These are phyloP conservation scores for Phyllostomus hastatus DNA, from an alignment of 2,113 vertebrate genomes.

Conservation along the genomic window DNA sequence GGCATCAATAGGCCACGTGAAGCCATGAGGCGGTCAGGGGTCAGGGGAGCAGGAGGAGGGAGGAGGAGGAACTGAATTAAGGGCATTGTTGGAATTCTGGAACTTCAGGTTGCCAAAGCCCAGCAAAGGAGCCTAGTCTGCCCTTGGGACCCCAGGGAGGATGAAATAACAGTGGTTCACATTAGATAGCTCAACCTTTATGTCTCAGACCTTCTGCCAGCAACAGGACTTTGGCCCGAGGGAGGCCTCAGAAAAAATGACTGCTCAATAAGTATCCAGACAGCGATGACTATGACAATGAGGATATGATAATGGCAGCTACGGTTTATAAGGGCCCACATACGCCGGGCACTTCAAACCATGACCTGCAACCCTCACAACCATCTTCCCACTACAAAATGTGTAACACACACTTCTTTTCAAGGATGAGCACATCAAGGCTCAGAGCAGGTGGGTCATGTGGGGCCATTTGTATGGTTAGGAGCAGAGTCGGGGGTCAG, in stretches of 20 bases:
- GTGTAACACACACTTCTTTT: background rate
- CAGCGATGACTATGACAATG: fast-evolving
- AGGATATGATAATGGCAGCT: background rate
- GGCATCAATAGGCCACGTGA: fast-evolving
- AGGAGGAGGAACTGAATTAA: background rate
- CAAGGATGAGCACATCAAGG: background rate
- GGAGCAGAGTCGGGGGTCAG: background rate
- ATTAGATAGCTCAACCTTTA: background rate
- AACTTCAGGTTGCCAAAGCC: background rate
- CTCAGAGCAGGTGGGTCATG: fast-evolving
- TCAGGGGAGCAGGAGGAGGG: too few relatives aligned
- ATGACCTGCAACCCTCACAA: fast-evolving
- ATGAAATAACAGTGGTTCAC: background rate
- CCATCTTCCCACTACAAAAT: background rate
- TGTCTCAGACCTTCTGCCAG: background rate
- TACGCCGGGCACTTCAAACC: fast-evolving
- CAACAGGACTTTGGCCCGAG: background rate
- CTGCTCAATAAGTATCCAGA: background rate
- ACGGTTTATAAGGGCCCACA: fast-evolving
- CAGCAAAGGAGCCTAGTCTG: background rate
- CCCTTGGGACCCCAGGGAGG: background rate
- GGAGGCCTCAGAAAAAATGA: background rate
- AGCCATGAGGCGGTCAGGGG: fast-evolving
- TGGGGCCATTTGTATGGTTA: background rate
- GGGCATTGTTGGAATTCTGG: background rate